These are phyloP conservation scores for Drosophila auraria DNA, from an alignment of 1,140 invertebrate genomes.

Conservation along the genomic window DNA sequence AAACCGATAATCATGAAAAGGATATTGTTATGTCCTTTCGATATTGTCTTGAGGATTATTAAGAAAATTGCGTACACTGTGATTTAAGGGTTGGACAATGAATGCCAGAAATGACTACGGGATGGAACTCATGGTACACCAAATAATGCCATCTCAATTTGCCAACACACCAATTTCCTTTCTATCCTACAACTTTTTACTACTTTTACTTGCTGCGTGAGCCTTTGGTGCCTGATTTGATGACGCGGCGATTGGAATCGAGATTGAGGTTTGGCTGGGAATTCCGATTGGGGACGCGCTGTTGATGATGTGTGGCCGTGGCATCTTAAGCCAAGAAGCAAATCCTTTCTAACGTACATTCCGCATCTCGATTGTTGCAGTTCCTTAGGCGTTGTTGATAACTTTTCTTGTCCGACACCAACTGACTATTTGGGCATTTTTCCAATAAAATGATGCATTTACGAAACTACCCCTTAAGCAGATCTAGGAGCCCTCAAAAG, in stretches of 20 bases:
- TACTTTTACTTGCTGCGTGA: constrained; percentile 67
- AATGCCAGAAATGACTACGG: constrained; percentile 63
- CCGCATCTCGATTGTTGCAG: constrained; percentile 47
- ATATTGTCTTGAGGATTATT: constrained; percentile 84
- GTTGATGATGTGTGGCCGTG: constrained; percentile 57
- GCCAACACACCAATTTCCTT: constrained; percentile 36
- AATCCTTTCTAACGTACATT: constrained; percentile 62
- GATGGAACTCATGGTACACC: constrained; percentile 26
- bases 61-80: constrained; percentile 81
- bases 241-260: constrained; percentile 53
- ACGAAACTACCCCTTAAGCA: constrained; percentile 62
- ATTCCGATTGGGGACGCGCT: constrained; percentile 22
- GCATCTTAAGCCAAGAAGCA: constrained; percentile 38
- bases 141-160: constrained; percentile 71
- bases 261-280: constrained; percentile 48
- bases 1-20: constrained; percentile 83
- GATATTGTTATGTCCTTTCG: constrained; percentile 83
- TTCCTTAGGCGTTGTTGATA: constrained; percentile 51
- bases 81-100: constrained; percentile 84
- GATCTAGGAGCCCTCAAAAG: constrained; percentile 12
- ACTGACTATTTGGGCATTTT: constrained; percentile 51
- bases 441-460: constrained; percentile 60
- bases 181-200: constrained; percentile 60
- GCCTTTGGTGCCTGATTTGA: constrained; percentile 73
- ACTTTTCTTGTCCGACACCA: constrained; percentile 50